Base-by-base conservation (phyloP, 2,797 vertebrate genomes). In the Columba guinea region DNA sequence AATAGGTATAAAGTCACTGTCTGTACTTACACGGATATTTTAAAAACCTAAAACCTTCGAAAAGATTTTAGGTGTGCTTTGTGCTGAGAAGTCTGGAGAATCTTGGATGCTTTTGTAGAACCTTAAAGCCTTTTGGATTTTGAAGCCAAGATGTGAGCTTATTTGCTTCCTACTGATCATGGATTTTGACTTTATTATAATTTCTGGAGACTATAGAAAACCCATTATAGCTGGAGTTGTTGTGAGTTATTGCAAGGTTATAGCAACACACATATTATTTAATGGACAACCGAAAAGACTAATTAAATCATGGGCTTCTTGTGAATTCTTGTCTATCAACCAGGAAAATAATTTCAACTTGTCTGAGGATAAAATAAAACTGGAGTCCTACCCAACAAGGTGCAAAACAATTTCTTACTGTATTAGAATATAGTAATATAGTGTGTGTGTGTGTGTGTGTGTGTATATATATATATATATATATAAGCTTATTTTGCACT, bases 401-500 rank as follows among this genome's bases (percentile, higher is more conserved):
- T 93, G 44, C 62, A 87, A 84, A 84, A 53, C 56, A 84, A 17
- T 48, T 75, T 30, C 76, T 81, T 78, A 35, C 30, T 69, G 1
- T 68, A 49, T 81, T 20, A 49, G 46, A 20, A 46, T 46, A 46
- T 46, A 46, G 44, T 39, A 39, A 39, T 39, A 39, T 39, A 39
- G 39, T 39, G 39, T 44, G 41, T 44, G 41, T 41, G 12, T 44
- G 41, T 44, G 41, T 41, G 12, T 44, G 37, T 39, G 13, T 44
- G 41, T 44, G 7, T 41, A 41, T 44, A 44, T 20, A 44, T 44
- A 44, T 44, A 20, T 44, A 46, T 46, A 44, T 17, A 44, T 85
- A 88, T 84, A 91, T 55, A 78, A 91, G 73, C 27, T 92, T 23
- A 35, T 83, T 92, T 95, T 91, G 63, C 35, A 27, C n/a, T 39